Conservation (phyloP, 2,113 vertebrate genomes). For the Promerops cafer region DNA sequence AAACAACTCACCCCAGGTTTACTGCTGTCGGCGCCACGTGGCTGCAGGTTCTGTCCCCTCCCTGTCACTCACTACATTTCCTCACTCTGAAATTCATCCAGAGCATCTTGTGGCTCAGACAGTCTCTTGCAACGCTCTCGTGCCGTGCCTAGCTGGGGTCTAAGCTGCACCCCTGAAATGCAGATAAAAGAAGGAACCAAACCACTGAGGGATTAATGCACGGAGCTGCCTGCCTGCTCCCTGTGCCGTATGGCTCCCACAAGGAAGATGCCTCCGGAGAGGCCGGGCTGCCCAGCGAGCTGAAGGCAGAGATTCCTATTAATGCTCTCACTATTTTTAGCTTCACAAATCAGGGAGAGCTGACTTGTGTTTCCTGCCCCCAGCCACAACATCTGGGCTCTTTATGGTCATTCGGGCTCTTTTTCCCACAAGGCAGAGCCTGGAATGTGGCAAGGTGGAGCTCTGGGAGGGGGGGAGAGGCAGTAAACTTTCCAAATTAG, state of each 20-base stretch:
- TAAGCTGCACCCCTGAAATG: not conserved
- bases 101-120: not conserved
- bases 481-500: constrained; percentile 20
- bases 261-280: not conserved
- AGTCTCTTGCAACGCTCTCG: not conserved
- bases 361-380: not conserved
- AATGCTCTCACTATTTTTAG: not conserved
- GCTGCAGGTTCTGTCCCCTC: not conserved
- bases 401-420: not conserved
- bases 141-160: not conserved
- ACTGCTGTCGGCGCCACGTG: not conserved
- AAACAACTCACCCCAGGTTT: not conserved
- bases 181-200: not conserved
- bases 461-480: not conserved
- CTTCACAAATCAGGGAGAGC: not conserved
- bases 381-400: constrained; percentile 35
- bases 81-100: not conserved
- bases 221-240: not conserved
- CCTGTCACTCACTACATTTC: not conserved
- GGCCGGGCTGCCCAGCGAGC: not conserved
- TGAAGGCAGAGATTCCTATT: not conserved
- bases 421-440: not conserved
- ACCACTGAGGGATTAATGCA: not conserved
- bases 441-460: not conserved
- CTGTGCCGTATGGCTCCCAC: not conserved